A percentile compares a stretch with the other conserved stretches of the same genome.
phyloP scores from a whole-genome alignment of 1,140 invertebrate species.

The Drosophila orosa region DNA sequence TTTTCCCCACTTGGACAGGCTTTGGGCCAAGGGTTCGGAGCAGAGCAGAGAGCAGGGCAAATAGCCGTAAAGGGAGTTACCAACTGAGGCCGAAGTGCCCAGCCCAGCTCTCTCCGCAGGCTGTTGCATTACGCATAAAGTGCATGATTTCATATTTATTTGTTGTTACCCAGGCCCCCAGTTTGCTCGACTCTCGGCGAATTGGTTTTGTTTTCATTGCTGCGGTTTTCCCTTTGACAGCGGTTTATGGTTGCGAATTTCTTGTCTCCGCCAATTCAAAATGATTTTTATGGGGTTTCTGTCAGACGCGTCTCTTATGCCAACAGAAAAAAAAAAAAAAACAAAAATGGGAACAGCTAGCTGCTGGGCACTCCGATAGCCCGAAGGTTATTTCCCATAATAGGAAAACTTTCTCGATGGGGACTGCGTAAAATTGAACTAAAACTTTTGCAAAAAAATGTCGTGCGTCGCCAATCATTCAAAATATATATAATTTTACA shows the following conservation, averaged over 20 bases:
- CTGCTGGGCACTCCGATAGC: conserved; percentile 13
- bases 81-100: background rate
- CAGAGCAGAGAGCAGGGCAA: conserved; percentile 8
- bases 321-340: background rate
- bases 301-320: conserved; percentile 27
- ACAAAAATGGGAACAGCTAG: conserved; percentile 12
- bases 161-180: conserved; percentile 44
- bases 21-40: conserved; percentile 13
- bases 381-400: conserved; percentile 37
- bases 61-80: conserved; percentile 39
- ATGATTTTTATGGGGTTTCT: conserved; percentile 44
- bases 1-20: conserved; percentile 29
- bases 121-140: conserved; percentile 69
- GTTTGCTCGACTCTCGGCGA: conserved; percentile 50
- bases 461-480: conserved; percentile 30
- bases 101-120: conserved; percentile 22
- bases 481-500: conserved; percentile 33
- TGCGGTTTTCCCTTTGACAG: conserved; percentile 35
- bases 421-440: conserved; percentile 37
- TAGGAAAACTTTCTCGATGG: conserved; percentile 36
- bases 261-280: conserved; percentile 42
- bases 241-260: conserved; percentile 44
- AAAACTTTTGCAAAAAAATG: conserved; percentile 31
- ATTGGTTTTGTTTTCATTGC: conserved; percentile 57
- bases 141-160: conserved; percentile 76